phyloP scores from a whole-genome alignment of 2,113 vertebrate genomes.

The Empidonax alnorum region DNA sequence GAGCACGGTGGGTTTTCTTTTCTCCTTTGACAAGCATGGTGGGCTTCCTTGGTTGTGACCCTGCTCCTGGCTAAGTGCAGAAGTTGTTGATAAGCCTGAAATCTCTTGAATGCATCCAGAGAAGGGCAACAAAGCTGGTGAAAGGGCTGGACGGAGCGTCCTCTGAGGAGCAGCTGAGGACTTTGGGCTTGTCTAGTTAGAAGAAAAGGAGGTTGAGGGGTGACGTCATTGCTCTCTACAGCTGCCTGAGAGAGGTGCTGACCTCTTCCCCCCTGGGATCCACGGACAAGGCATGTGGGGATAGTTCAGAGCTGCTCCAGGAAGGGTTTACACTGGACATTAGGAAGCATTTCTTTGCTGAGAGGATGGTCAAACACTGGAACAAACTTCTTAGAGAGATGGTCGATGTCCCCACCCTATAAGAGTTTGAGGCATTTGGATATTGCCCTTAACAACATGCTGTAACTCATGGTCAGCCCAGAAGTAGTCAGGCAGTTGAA shows the following conservation, averaged over 20 bases:
- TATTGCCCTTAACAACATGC: not conserved
- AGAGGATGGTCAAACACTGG: not conserved
- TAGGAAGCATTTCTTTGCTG: not conserved
- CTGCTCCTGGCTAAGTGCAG: not conserved
- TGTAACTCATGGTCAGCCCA: not conserved
- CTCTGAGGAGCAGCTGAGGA: not conserved
- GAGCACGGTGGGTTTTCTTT: not conserved
- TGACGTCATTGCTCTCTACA: not conserved
- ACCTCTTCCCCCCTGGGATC: not conserved
- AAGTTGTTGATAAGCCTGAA: not conserved
- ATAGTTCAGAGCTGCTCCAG: not conserved
- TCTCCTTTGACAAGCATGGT: not conserved
- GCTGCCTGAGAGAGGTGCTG: not conserved
- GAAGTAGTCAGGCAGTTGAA: not conserved
- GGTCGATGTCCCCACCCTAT: accelerated
- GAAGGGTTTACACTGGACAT: not conserved
- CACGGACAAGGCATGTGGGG: not conserved
- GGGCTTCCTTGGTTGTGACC: not conserved
- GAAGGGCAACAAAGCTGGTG: not conserved
- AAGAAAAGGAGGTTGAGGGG: not conserved
- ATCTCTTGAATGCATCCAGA: not conserved
- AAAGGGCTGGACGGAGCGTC: not conserved
- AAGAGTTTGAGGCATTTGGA: not conserved
- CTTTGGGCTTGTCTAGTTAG: not conserved
- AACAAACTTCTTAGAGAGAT: not conserved